Percentiles rank a stretch among this genome's conserved stretches.
phyloP scores from a whole-genome alignment of 2,113 vertebrate genomes.

The Leptocoma aspasia region DNA sequence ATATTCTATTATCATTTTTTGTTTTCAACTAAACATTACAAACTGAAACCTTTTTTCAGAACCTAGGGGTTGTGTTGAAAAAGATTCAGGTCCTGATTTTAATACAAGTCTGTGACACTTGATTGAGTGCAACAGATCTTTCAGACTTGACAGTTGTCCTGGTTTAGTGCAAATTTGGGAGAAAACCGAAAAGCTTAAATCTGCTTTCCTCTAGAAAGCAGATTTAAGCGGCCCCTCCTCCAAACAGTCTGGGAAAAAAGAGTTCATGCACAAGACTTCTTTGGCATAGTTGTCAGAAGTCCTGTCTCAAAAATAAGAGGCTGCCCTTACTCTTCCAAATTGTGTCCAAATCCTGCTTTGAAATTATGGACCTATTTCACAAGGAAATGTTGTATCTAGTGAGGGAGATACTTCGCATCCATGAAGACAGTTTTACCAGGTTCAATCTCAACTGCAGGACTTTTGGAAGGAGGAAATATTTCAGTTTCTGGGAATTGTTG shows the following conservation, averaged over 20 bases:
- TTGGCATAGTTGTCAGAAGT: background rate
- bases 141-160: background rate
- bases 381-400: background rate
- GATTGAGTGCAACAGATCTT: background rate
- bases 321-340: rapidly evolving
- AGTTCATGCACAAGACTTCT: background rate
- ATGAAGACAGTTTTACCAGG: background rate
- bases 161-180: too few species aligned
- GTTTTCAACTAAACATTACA: background rate
- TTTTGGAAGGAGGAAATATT: background rate
- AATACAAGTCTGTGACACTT: background rate
- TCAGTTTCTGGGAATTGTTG: background rate
- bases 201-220: too few species aligned
- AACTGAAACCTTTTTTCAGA: background rate
- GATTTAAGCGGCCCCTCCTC: too few species aligned
- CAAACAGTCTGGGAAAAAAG: too few species aligned
- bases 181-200: too few species aligned
- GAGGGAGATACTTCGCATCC: background rate
- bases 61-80: rapidly evolving
- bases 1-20: rapidly evolving
- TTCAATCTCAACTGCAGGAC: background rate
- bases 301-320: background rate
- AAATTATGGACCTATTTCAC: background rate
- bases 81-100: background rate
- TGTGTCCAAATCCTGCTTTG: background rate